A percentile compares a stretch with the other conserved stretches of the same genome.
These are phyloP conservation scores for Bhutanitis thaidina DNA, from an alignment of 2,888 invertebrate species.

Conservation along the genomic window DNA sequence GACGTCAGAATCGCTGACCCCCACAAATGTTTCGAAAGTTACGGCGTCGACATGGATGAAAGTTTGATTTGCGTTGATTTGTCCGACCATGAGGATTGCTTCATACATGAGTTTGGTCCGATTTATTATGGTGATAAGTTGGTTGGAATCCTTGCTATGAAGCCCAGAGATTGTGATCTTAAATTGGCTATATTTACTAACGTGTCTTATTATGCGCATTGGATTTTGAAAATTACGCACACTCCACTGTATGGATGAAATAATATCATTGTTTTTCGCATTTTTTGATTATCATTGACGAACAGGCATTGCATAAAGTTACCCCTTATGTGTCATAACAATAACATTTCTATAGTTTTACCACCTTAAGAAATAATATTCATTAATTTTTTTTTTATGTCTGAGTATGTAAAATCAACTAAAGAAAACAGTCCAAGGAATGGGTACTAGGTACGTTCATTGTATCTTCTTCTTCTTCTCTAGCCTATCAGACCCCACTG, in stretches of 20 bases:
- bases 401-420: no score
- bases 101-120: slow-evolving; percentile 63
- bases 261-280: no score
- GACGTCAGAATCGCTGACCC: slow-evolving; percentile 32
- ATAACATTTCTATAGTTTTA: no score
- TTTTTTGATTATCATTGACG: no score
- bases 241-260: slow-evolving; percentile 26
- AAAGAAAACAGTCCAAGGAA: no score
- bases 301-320: no score
- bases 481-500: no score
- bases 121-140: slow-evolving; percentile 47
- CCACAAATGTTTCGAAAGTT: slow-evolving; percentile 46
- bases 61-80: slow-evolving; percentile 57
- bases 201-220: slow-evolving; percentile 35
- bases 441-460: no score
- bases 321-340: no score
- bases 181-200: slow-evolving; percentile 40
- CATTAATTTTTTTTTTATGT: no score
- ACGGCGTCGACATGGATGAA: slow-evolving; percentile 43
- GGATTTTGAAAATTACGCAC: slow-evolving; percentile 35
- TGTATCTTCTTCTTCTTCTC: no score
- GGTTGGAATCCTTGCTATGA: slow-evolving; percentile 49
- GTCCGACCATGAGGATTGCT: slow-evolving; percentile 53
- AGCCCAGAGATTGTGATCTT: slow-evolving; percentile 50
- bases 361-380: no score